Evolutionary conservation across 2,888 invertebrate species (phyloP).

Genomic region (Xylophagus ater): DNA sequence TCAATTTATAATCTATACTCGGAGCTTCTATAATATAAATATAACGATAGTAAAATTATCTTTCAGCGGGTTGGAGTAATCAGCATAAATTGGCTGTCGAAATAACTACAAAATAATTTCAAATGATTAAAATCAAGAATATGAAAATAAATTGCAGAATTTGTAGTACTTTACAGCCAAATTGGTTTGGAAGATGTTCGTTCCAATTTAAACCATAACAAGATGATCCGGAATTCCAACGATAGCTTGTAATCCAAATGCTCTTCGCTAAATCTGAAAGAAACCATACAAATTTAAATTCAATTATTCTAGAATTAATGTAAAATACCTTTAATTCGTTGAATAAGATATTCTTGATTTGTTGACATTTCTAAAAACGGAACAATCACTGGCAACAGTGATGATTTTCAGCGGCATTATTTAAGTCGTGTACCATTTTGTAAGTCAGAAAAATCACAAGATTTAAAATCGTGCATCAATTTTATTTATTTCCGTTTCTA

Average conservation of each 20-base stretch:
- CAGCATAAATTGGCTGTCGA: slow-evolving; percentile 72
- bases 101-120: slow-evolving; percentile 70
- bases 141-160: background rate
- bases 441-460: slow-evolving; percentile 55
- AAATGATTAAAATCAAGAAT: slow-evolving; percentile 20
- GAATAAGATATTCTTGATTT: slow-evolving; percentile 78
- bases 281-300: background rate
- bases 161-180: slow-evolving; percentile 50
- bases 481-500: slow-evolving; percentile 61
- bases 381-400: slow-evolving; percentile 45
- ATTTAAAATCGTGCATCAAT: slow-evolving; percentile 59
- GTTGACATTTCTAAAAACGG: slow-evolving; percentile 72
- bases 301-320: background rate
- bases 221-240: slow-evolving; percentile 73
- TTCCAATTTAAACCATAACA: slow-evolving; percentile 69
- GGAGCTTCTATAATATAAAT: no score
- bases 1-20: no score
- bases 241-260: slow-evolving; percentile 79
- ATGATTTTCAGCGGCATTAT: slow-evolving; percentile 54
- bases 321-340: slow-evolving; percentile 51
- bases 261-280: slow-evolving; percentile 59
- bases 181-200: slow-evolving; percentile 74
- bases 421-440: slow-evolving; percentile 57
- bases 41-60: slow-evolving; percentile 48
- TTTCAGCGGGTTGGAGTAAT: slow-evolving; percentile 52